phyloP scores from a whole-genome alignment of 2,113 vertebrate genomes.

The Ptychochromis oligacanthus region DNA sequence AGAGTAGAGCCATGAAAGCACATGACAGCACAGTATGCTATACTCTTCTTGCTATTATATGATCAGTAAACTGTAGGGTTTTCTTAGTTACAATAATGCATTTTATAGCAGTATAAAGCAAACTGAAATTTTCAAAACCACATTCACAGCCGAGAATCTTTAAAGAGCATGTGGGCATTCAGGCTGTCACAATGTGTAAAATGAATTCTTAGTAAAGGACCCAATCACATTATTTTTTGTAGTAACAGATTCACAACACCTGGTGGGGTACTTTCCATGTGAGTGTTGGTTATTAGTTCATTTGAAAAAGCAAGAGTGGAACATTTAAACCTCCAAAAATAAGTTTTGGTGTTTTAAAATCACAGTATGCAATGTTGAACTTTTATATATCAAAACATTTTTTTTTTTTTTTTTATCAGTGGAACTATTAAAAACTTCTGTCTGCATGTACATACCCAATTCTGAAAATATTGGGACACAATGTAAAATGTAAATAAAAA shows the following conservation, averaged over 20 bases:
- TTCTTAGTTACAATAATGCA: not conserved
- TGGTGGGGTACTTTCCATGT: constrained; percentile 51
- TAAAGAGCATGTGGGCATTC: not conserved
- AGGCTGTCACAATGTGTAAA: not conserved
- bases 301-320: not conserved
- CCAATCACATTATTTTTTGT: not conserved
- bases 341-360: not conserved
- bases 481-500: too few relatives aligned
- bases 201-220: not conserved
- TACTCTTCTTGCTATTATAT: not conserved
- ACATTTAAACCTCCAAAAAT: not conserved
- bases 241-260: constrained; percentile 48
- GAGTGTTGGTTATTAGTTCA: not conserved
- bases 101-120: not conserved
- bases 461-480: too few relatives aligned
- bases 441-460: too few relatives aligned
- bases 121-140: not conserved
- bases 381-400: not conserved
- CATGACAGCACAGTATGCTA: not conserved
- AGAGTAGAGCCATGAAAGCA: not conserved
- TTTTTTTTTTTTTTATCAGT: too few relatives aligned
- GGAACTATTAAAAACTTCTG: not conserved
- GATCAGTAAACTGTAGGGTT: not conserved
- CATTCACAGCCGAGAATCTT: not conserved
- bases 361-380: not conserved